phyloP scores from a whole-genome alignment of 2,888 invertebrate genomes.

The Acronicta psi region DNA sequence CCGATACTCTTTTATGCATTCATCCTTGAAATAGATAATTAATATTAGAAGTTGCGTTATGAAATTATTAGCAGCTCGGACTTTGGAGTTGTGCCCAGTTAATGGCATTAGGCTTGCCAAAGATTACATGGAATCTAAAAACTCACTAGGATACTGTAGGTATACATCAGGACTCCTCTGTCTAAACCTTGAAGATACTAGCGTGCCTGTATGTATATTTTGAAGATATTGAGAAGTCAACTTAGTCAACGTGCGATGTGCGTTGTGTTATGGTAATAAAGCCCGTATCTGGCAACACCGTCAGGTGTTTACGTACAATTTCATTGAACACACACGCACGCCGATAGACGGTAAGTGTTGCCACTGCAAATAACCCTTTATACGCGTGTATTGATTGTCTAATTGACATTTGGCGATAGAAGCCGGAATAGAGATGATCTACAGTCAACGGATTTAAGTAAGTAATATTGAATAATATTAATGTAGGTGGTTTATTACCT shows the following conservation, averaged over 20 bases:
- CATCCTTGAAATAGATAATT: too few relatives aligned
- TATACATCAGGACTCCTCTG: too few relatives aligned
- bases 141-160: too few relatives aligned
- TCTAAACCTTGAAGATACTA: neutral
- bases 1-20: too few relatives aligned
- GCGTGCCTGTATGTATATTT: neutral
- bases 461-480: neutral
- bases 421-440: neutral
- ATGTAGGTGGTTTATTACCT: neutral
- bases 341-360: constrained; percentile 12
- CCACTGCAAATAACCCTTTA: constrained; percentile 28
- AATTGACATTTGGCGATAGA: constrained; percentile 29
- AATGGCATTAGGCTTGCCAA: too few relatives aligned
- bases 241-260: constrained; percentile 8
- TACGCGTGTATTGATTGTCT: constrained; percentile 16
- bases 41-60: too few relatives aligned
- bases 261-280: constrained; percentile 56
- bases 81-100: too few relatives aligned
- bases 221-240: neutral
- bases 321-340: constrained; percentile 52
- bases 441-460: too few relatives aligned
- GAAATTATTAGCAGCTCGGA: too few relatives aligned
- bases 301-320: constrained; percentile 57
- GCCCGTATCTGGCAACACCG: constrained; percentile 51
- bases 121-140: too few relatives aligned